These are phyloP conservation scores for Lycophotia porphyrea DNA, from an alignment of 2,888 invertebrate species.

Conservation along the genomic window DNA sequence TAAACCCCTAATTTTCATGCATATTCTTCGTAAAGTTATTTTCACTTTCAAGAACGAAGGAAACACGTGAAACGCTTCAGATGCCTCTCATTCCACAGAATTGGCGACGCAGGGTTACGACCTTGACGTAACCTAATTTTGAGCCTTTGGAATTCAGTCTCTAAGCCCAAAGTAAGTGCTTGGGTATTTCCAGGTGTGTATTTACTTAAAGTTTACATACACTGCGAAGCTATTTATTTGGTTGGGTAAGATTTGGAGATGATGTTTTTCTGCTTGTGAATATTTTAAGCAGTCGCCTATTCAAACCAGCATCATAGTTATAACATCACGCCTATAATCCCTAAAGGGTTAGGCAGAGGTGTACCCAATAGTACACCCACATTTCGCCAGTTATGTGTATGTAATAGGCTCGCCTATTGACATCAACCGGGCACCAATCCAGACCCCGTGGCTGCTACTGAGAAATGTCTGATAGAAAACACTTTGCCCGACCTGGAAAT, in stretches of 20 bases:
- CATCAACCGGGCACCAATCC: too few relatives aligned
- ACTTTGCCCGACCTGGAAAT: too few relatives aligned
- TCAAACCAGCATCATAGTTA: too few relatives aligned
- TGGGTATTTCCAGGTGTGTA: not conserved
- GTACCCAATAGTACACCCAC: too few relatives aligned
- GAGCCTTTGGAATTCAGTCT: not conserved
- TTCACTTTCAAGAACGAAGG: conserved; percentile 27
- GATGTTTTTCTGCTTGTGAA: not conserved
- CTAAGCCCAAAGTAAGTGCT: conserved; percentile 2
- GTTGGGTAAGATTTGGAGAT: not conserved
- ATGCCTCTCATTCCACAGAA: conserved; percentile 15
- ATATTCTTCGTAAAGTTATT: conserved; percentile 38
- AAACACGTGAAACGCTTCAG: conserved; percentile 25
- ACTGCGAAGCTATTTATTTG: not conserved
- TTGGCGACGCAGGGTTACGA: conserved; percentile 7
- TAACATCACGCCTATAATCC: too few relatives aligned
- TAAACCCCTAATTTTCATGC: conserved; percentile 35
- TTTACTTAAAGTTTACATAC: not conserved
- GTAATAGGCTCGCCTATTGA: too few relatives aligned
- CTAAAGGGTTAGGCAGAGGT: too few relatives aligned
- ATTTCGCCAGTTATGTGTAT: too few relatives aligned
- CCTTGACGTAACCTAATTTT: conserved; percentile 26
- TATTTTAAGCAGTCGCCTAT: too few relatives aligned
- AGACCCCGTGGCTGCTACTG: too few relatives aligned
- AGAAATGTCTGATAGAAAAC: too few relatives aligned